These are phyloP conservation scores for Philotrypesis tridentata DNA, from an alignment of 1,140 invertebrate genomes.

Conservation along the genomic window DNA sequence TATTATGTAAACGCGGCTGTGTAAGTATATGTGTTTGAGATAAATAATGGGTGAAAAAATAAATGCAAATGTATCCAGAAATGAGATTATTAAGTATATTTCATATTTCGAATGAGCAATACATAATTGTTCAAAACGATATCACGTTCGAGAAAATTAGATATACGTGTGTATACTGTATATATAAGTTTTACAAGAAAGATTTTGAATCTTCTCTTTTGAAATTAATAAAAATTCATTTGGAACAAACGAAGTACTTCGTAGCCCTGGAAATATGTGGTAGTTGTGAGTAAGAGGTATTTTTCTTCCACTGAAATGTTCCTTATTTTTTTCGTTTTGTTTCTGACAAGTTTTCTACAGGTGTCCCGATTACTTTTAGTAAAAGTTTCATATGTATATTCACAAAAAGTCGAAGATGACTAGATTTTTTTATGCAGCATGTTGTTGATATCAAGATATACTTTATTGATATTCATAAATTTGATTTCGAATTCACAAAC, in stretches of 20 bases:
- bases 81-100: constrained; percentile 43
- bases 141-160: not conserved
- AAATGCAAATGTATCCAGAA: constrained; percentile 32
- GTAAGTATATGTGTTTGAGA: not conserved
- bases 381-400: constrained; percentile 31
- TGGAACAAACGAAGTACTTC: constrained; percentile 40
- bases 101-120: constrained; percentile 34
- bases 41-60: constrained; percentile 13
- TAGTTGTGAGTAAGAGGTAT: not conserved
- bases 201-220: constrained; percentile 20
- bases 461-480: constrained; percentile 41
- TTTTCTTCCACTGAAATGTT: constrained; percentile 20
- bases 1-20: too few species aligned
- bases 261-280: constrained; percentile 30
- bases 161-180: not conserved
- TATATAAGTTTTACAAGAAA: constrained; percentile 31
- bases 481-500: constrained; percentile 37
- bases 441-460: constrained; percentile 36
- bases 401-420: constrained; percentile 45
- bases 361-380: constrained; percentile 20
- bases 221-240: constrained; percentile 17
- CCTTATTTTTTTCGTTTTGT: constrained; percentile 14
- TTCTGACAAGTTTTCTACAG: constrained; percentile 10
- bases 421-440: constrained; percentile 41
- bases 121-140: constrained; percentile 36